phyloP scores from a whole-genome alignment of 1,140 invertebrate genomes.

The Mercenaria mercenaria region DNA sequence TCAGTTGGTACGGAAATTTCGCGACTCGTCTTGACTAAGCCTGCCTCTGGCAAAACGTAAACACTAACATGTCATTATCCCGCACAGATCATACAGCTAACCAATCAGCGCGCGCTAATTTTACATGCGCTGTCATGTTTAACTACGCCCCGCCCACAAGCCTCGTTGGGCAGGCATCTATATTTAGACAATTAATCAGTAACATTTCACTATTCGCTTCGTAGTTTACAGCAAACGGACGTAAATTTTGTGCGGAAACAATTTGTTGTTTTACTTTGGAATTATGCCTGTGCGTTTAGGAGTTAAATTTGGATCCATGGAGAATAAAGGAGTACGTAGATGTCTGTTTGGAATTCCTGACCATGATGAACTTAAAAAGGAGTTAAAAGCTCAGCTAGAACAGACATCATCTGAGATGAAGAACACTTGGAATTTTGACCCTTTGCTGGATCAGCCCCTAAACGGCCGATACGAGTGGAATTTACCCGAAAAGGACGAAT shows the following conservation, averaged over 20 bases:
- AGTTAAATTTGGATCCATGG: not conserved
- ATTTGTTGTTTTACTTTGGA: not conserved
- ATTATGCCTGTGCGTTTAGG: slow-evolving; percentile 44
- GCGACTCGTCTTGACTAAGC: not conserved
- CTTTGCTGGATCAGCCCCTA: slow-evolving; percentile 22
- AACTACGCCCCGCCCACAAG: slow-evolving; percentile 26
- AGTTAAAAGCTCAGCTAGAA: slow-evolving; percentile 24
- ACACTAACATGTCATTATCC: slow-evolving; percentile 24
- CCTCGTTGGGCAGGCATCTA: not conserved
- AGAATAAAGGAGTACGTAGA: not conserved
- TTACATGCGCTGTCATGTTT: slow-evolving; percentile 17
- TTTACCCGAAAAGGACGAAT: not conserved
- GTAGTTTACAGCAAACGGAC: not conserved
- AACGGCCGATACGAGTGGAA: slow-evolving; percentile 48
- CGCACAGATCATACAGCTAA: not conserved
- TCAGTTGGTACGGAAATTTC: slow-evolving; percentile 41
- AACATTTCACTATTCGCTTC: not conserved
- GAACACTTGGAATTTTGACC: slow-evolving; percentile 50
- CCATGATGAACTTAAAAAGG: slow-evolving; percentile 23
- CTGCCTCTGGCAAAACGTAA: slow-evolving; percentile 12
- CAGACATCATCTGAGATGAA: slow-evolving; percentile 10
- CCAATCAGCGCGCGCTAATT: slow-evolving; percentile 57
- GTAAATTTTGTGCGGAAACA: not conserved
- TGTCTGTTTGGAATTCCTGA: slow-evolving; percentile 52
- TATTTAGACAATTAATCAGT: not conserved